Percentiles rank a stretch among this genome's conserved stretches.
Conservation (phyloP, 2,113 vertebrate species). For the Urocynchramus pylzowi region DNA sequence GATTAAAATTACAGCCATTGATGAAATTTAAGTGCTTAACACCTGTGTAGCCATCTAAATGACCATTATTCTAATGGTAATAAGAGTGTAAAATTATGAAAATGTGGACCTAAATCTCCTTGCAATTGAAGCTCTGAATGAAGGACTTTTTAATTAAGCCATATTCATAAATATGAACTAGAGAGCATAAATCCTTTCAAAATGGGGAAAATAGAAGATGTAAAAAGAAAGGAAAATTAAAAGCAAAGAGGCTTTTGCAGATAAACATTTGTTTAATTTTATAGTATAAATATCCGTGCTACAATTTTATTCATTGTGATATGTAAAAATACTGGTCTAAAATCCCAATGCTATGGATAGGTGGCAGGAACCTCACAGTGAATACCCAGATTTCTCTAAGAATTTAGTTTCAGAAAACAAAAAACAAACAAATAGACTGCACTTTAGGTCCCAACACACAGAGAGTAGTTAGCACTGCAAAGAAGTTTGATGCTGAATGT, state of each 20-base stretch:
- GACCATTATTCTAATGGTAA: neutral
- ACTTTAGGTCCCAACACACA: neutral
- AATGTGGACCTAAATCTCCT: neutral
- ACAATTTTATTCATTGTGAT: neutral
- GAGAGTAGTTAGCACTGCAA: neutral
- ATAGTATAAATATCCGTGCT: neutral
- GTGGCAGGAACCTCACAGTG: accelerated
- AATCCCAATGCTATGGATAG: accelerated
- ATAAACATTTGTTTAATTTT: neutral
- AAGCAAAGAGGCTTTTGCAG: neutral
- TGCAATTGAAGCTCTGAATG: neutral
- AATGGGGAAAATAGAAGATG: neutral
- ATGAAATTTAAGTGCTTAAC: neutral
- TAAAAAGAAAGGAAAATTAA: neutral
- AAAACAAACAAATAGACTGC: neutral
- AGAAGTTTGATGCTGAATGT: neutral
- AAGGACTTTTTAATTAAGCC: neutral
- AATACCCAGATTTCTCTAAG: neutral
- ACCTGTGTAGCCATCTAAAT: neutral
- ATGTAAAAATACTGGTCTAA: neutral
- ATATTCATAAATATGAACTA: neutral
- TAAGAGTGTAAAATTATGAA: neutral
- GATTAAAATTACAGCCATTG: neutral
- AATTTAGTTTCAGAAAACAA: neutral
- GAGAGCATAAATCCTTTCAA: neutral